Evolutionary conservation across 2,113 vertebrate genomes (phyloP).

Genomic region (Platysteira castanea): DNA sequence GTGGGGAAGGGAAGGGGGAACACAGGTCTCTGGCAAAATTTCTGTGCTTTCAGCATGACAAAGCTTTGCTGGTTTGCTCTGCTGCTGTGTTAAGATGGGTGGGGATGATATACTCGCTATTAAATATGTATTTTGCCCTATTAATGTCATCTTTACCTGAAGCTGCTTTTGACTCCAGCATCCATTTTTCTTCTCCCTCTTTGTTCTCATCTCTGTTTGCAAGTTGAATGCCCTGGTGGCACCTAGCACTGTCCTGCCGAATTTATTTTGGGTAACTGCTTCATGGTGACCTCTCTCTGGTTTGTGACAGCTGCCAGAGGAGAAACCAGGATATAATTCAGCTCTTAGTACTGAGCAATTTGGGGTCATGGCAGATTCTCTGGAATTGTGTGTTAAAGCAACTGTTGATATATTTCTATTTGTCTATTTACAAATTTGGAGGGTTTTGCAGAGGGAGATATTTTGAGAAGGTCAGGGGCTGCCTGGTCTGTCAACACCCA

Average conservation of each 20-base stretch:
- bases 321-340: background rate
- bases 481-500: background rate
- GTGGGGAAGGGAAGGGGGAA: background rate
- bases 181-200: background rate
- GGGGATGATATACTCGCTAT: fast-evolving
- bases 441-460: background rate
- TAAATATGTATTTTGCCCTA: background rate
- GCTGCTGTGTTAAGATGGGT: background rate
- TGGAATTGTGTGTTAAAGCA: background rate
- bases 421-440: background rate
- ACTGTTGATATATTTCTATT: background rate
- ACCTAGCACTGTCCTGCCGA: background rate
- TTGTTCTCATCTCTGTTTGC: background rate
- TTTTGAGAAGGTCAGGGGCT: background rate
- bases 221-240: background rate
- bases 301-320: background rate
- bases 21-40: background rate
- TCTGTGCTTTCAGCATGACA: background rate
- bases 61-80: background rate
- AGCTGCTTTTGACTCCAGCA: background rate
- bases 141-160: background rate
- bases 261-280: background rate
- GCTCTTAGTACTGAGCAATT: background rate
- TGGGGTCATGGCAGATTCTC: background rate
- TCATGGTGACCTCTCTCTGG: background rate